Evolutionary conservation across 2,113 vertebrate genomes (phyloP), one percentile per base, ranked within the genome.

Genomic region (Charadrius vociferus): DNA sequence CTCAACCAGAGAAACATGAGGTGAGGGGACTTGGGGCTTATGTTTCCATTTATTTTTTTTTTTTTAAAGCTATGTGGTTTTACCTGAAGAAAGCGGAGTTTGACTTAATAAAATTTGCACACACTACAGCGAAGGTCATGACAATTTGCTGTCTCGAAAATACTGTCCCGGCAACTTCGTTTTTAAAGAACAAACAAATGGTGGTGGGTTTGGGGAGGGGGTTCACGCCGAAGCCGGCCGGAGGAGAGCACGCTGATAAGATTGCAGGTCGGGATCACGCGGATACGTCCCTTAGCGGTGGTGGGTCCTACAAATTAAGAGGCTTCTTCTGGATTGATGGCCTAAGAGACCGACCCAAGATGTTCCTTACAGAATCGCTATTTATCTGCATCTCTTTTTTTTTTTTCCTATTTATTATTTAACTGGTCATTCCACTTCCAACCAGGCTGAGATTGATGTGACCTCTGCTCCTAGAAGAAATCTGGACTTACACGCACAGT

Each of bases 341-440:
- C 91, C 81, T 32, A 9, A 70, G 77, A 87, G 63, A 27, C 65
- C 26, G 3, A 73, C 91, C 84, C 87, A 3, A 34, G 67, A 20
- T 61, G 93, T 92, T 96, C 96, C 94, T 75, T 83, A 85, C 80
- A 93, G 84, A 96, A 95, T 96, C 94, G 5, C 95, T 96, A 53
- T 96, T 97, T 92, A 96, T 88, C 97, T 78, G 84, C 97, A 90
- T 92, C 92, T 96, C 59, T 61, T 65, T 61, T 65, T 61, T 65
- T 61, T 65, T 37, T 91, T 96, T 88, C 93, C 97, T 98, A 98
- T 98, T 98, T 97, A 98, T 98, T 98, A 95, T 98, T 98, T 96
- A 96, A 98, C 97, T 95, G 96, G 94, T 97, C 89, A 61, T 98
- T 98, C 98, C 97, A 97, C 97, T 96, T 94, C 95, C 85, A 97